phyloP scores from a whole-genome alignment of 2,113 vertebrate genomes.

The Beaufortia kweichowensis region DNA sequence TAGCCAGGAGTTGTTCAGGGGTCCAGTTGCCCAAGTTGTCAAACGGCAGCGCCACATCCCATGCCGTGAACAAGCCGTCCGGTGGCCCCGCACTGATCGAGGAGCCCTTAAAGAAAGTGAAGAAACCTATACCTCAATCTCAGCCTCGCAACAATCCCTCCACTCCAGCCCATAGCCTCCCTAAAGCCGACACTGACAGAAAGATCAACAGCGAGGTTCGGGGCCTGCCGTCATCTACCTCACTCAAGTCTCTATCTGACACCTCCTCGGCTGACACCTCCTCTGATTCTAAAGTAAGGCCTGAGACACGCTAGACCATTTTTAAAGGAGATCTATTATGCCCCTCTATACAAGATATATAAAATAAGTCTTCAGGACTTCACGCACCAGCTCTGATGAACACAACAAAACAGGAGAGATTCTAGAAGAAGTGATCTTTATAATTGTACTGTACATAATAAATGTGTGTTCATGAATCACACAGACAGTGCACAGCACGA shows the following conservation, averaged over 20 bases:
- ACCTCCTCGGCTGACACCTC: constrained; percentile 67
- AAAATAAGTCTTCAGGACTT: too few species aligned
- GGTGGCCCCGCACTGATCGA: constrained; percentile 63
- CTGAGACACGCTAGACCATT: too few species aligned
- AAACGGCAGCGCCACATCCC: constrained; percentile 65
- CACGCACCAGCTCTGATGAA: too few species aligned
- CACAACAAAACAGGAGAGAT: too few species aligned
- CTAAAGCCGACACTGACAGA: constrained; percentile 58
- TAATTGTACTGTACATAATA: too few species aligned
- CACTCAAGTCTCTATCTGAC: constrained; percentile 72
- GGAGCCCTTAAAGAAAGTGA: constrained; percentile 75
- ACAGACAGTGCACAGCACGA: too few species aligned
- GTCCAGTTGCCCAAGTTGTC: constrained; percentile 66
- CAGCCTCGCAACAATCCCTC: constrained; percentile 65
- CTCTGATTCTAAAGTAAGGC: constrained; percentile 70
- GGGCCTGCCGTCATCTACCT: constrained; percentile 75
- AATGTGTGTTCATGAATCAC: too few species aligned
- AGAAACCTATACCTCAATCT: constrained; percentile 71
- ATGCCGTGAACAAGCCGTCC: constrained; percentile 57
- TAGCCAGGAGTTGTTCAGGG: constrained; percentile 62
- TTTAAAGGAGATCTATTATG: too few species aligned
- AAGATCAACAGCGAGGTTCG: constrained; percentile 68
- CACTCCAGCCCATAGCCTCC: constrained; percentile 57
- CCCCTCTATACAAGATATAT: too few species aligned
- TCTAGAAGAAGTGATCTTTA: too few species aligned